Percentiles rank a stretch among this genome's conserved stretches.
These are phyloP conservation scores for Leptinotarsa juncta DNA, from an alignment of 2,888 invertebrate genomes.

Conservation along the genomic window DNA sequence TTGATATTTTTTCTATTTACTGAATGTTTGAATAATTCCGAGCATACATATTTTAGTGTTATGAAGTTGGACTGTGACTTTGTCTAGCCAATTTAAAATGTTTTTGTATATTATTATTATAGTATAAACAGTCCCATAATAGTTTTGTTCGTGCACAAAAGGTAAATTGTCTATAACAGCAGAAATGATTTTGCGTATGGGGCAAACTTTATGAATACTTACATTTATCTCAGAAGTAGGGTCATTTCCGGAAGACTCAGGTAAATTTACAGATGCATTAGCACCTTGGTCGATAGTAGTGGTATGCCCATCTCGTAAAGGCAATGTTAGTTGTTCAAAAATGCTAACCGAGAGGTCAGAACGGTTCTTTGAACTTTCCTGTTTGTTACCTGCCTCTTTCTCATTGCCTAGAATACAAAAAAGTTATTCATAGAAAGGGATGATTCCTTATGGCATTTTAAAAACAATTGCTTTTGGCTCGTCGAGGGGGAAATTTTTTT, in stretches of 20 bases:
- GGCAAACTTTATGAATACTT: constrained; percentile 33
- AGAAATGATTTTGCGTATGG: background rate
- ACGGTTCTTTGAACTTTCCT: constrained; percentile 73
- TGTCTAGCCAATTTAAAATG: no score
- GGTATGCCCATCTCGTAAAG: constrained; percentile 71
- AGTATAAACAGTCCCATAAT: no score
- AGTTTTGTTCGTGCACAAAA: no score
- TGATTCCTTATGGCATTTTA: no score
- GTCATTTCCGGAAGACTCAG: constrained; percentile 56
- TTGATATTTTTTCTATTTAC: no score
- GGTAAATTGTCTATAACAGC: no score
- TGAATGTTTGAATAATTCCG: no score
- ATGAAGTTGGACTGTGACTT: no score
- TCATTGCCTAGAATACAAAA: constrained; percentile 62
- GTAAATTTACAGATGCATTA: constrained; percentile 62
- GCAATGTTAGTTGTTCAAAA: constrained; percentile 79
- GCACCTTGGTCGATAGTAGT: constrained; percentile 58
- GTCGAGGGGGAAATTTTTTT: no score
- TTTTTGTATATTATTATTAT: no score
- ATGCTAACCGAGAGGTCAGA: constrained; percentile 79
- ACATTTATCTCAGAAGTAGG: constrained; percentile 67
- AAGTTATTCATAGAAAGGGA: background rate
- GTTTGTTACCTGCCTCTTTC: constrained; percentile 67
- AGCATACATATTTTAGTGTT: no score
- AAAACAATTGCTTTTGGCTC: no score